Evolutionary conservation across 2,888 invertebrate genomes (phyloP).

Genomic region (Melinaea menophilus): DNA sequence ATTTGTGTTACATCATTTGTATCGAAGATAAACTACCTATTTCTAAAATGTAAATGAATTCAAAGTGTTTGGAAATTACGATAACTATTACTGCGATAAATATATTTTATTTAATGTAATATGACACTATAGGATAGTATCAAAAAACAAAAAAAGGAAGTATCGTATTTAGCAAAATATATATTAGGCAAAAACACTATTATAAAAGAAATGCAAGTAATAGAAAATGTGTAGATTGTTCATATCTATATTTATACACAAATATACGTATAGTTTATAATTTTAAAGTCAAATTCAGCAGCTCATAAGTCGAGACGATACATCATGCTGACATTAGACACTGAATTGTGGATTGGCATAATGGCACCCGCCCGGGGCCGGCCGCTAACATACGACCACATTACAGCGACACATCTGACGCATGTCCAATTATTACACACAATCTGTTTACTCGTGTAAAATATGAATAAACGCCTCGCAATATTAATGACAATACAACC

Average conservation of each 20-base stretch:
- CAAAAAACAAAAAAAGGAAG: too few relatives aligned
- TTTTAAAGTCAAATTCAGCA: slow-evolving; percentile 40
- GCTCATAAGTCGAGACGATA: slow-evolving; percentile 62
- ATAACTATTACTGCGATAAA: too few relatives aligned
- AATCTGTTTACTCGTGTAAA: slow-evolving; percentile 68
- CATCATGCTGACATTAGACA: slow-evolving; percentile 55
- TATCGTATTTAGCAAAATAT: too few relatives aligned
- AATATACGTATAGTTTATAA: neutral
- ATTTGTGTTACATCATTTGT: slow-evolving; percentile 8
- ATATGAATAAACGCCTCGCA: slow-evolving; percentile 62
- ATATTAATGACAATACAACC: slow-evolving; percentile 50
- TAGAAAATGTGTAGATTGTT: too few relatives aligned
- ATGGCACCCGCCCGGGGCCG: slow-evolving; percentile 64
- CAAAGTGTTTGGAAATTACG: too few relatives aligned
- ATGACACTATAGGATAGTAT: too few relatives aligned
- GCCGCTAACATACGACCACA: slow-evolving; percentile 69
- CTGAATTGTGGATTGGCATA: slow-evolving; percentile 72
- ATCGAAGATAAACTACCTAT: neutral
- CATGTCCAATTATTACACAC: slow-evolving; percentile 74
- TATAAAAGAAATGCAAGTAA: too few relatives aligned
- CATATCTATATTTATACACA: too few relatives aligned
- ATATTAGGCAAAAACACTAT: too few relatives aligned
- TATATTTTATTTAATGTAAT: too few relatives aligned
- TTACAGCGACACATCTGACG: slow-evolving; percentile 72
- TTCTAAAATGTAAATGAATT: neutral